Conservation (phyloP, 2,888 invertebrate species). For the Leptinotarsa juncta region DNA sequence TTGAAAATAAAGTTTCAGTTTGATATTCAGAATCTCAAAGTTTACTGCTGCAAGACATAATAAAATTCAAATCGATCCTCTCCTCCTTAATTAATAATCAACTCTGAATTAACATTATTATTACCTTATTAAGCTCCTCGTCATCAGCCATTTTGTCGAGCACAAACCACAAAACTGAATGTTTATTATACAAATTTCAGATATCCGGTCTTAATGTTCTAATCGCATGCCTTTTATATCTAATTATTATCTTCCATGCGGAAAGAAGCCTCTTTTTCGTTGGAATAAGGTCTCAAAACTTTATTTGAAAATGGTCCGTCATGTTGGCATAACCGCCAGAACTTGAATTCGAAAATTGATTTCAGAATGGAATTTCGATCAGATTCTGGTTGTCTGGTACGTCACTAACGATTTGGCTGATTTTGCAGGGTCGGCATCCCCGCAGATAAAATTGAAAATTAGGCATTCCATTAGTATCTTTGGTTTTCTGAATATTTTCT, state of each 20-base stretch:
- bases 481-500: background rate
- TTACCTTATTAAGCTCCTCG: constrained; percentile 59
- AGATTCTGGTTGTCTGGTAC: constrained; percentile 9
- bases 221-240: constrained; percentile 23
- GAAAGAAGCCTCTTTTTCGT: background rate
- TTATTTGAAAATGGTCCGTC: background rate
- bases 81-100: background rate
- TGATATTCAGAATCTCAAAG: no score
- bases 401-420: background rate
- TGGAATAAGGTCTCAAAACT: background rate
- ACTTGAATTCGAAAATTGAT: constrained; percentile 28
- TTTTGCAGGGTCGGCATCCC: constrained; percentile 7
- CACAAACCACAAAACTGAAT: constrained; percentile 31
- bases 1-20: no score
- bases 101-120: background rate
- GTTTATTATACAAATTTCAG: constrained; percentile 27
- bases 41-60: background rate
- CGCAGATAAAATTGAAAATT: background rate
- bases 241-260: background rate
- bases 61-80: background rate
- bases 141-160: constrained; percentile 57
- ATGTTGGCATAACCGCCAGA: background rate
- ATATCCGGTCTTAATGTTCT: constrained; percentile 23
- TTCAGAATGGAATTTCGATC: constrained; percentile 31
- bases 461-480: background rate